Evolutionary conservation across 2,113 vertebrate species (phyloP), one percentile per base, ranked within the genome.

Genomic region (Neolamprologus caudopunctatus): DNA sequence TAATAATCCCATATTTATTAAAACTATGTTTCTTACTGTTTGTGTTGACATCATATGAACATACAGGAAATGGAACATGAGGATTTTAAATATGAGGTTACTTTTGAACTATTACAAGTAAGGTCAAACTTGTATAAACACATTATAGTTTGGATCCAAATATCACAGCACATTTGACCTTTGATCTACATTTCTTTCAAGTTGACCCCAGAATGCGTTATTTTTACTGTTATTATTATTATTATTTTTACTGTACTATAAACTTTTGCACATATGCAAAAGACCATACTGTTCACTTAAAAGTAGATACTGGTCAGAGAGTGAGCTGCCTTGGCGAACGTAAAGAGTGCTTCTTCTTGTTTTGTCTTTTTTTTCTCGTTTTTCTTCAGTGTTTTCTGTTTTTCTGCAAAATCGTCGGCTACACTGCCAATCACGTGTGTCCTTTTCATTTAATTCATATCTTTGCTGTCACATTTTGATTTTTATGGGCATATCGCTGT

Each of bases 301-400:
- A 68, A 40, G 35, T 40, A 68, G 0, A 68, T 24, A 68, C 63
- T 40, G 35, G 11, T 40, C 35, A 40, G 35, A 40, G 35, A 14
- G 2, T 24, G 63, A 68, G n/a, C 35, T 68, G 63, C 63, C n/a
- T 40, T 24, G 63, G 35, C 0, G 7, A 40, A 24, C 0, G 3
- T 40, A 13, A 66, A 14, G 35, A 68, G 7, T 68, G 7, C 28
- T 19, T 61, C 33, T 40, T 68, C 19, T 40, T 0, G 11, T 71
- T 26, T 45, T 45, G 2, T 73, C 21, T 26, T 45, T 26, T 45
- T 3, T 68, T 9, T 37, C 33, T 37, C 7, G 0, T 26, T 26
- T 73, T 4, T 42, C 19, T 24, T 24, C 13, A 42, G 0, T 0
- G 0, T 71, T 71, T 71, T 42, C n/a, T 26, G 13, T 71, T 71